A percentile compares a stretch with the other conserved stretches of the same genome.
Evolutionary conservation across 2,797 vertebrate genomes (phyloP).

Genomic region (Emydoidea blandingii): DNA sequence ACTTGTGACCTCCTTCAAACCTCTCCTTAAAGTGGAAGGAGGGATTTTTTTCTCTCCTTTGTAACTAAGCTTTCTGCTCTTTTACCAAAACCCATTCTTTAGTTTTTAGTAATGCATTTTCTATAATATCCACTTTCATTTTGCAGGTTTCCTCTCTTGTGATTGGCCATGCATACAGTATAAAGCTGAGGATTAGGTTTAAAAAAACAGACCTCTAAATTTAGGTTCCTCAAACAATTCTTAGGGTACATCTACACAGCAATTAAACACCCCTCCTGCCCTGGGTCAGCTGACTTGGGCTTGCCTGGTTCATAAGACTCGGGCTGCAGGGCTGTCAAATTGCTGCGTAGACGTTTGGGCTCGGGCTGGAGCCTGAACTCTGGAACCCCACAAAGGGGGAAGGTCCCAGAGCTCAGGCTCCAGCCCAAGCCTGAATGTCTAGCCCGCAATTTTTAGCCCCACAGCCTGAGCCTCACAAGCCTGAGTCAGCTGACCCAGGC

Average conservation of each 20-base stretch:
- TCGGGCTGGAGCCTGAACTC: neutral
- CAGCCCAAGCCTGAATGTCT: no score
- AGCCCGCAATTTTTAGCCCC: neutral
- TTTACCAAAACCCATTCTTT: neutral
- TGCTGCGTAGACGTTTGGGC: neutral
- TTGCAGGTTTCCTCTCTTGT: neutral
- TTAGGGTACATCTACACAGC: neutral
- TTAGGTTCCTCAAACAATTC: neutral
- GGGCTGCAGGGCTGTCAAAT: neutral
- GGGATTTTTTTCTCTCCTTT: neutral
- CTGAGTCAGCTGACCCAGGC: no score
- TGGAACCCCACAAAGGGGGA: neutral
- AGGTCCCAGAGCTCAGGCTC: no score
- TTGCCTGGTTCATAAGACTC: neutral
- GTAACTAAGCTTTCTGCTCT: neutral
- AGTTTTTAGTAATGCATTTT: neutral
- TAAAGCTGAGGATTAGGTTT: neutral
- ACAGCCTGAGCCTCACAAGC: neutral
- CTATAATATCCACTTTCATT: neutral
- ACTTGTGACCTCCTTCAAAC: neutral
- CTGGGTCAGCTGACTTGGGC: neutral
- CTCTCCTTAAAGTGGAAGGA: neutral
- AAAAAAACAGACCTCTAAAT: neutral
- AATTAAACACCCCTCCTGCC: neutral
- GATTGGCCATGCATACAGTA: neutral